These are phyloP conservation scores for Daboia siamensis DNA, from an alignment of 2,113 vertebrate genomes.

Conservation along the genomic window DNA sequence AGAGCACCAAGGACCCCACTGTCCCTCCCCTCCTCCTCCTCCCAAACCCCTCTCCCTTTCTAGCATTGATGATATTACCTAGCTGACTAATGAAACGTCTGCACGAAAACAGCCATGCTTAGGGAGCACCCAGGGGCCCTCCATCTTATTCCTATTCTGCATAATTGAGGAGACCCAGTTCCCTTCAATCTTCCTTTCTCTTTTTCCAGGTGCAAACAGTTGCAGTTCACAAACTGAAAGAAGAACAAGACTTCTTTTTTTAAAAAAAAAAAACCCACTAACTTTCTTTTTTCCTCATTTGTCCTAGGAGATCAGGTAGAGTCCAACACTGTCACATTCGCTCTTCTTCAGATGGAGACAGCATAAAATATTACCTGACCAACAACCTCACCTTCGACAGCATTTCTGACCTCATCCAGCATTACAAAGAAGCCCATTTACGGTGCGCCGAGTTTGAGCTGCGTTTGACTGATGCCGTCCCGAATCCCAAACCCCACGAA, in stretches of 20 bases:
- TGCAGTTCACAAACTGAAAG: not conserved
- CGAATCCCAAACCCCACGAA: conserved; percentile 82
- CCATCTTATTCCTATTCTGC: not conserved
- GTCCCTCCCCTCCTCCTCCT: too few species aligned
- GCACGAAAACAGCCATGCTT: too few species aligned
- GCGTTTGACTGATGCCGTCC: conserved; percentile 86
- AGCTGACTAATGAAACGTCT: not conserved
- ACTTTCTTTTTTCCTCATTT: not conserved
- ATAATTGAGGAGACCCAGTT: not conserved
- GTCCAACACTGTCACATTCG: conserved; percentile 95
- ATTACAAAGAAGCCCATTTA: conserved; percentile 87
- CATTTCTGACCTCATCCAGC: conserved; percentile 85
- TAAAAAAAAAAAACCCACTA: not conserved
- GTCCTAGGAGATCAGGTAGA: conserved; percentile 80
- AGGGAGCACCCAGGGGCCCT: not conserved
- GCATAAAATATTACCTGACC: conserved; percentile 83
- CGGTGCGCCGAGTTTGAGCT: conserved; percentile 92
- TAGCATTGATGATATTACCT: not conserved
- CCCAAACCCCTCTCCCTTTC: not conserved
- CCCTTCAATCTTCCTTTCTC: not conserved
- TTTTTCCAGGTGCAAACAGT: not conserved
- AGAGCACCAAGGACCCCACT: too few species aligned
- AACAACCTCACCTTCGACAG: conserved; percentile 86
- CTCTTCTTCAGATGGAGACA: conserved; percentile 72
- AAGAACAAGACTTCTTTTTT: not conserved